Evolutionary conservation across 2,888 invertebrate genomes (phyloP), one percentile per base, ranked within the genome.

Genomic region (Marronus borbonicus): DNA sequence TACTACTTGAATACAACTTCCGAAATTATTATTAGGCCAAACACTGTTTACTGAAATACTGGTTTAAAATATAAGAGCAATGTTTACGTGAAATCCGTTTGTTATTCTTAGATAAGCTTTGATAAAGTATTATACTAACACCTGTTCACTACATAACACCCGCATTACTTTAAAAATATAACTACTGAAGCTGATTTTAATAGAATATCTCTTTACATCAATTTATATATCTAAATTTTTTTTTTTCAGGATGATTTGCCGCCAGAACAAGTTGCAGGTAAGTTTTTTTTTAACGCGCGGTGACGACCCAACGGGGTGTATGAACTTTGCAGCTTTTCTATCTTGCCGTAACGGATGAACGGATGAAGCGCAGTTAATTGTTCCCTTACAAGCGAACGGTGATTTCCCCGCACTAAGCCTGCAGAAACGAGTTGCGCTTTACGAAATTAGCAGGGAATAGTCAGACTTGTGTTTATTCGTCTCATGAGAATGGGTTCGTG

Each of bases 201-300:
- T 60, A 44, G 14, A n/a, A 58, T 17, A 55, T 55, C 55, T 55
- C 44, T 44, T 44, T 8, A 44, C 44, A 44, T 8, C 14, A 5
- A 4, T 58, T 58, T 58, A 24, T 50, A 70, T 85, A 85, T 84
- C 84, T 82, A 83, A 86, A 7, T 62, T 3, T 3, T 85, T 8
- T 39, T 39, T 39, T 92, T 91, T 82, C 91, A 96, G 96, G 95
- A 97, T 90, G 97, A 97, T 90, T 93, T 97, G 87, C 96, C 96
- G 80, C 92, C 96, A 90, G 96, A 97, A 92, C 97, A 97, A 91
- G 93, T 96, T 86, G 95, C 95, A 89, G 95, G 96, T 96, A 91
- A 92, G 94, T 92, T 82, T 36, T 31, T 31, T 36, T 36, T 36
- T 36, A 36, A 36, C 5, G 31, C 5, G 31, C 5, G 31, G 31